Conservation (phyloP, 2,113 vertebrate species). For the Benitochromis conjunctus region DNA sequence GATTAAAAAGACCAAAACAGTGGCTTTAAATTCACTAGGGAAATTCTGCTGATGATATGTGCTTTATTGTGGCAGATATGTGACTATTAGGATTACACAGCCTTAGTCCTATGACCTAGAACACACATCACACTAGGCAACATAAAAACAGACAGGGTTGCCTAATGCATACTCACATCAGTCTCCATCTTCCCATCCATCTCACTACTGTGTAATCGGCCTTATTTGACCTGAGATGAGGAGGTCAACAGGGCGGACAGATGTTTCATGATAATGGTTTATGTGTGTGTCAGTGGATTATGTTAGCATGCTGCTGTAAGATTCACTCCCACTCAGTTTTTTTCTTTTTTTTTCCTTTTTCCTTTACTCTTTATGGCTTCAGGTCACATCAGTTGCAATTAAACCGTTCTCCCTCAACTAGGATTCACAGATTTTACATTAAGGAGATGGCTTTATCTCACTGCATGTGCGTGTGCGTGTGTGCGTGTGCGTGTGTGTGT, state of each 20-base stretch:
- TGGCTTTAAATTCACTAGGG: not conserved
- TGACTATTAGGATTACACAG: constrained; percentile 15
- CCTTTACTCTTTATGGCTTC: constrained; percentile 1
- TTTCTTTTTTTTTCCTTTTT: not conserved
- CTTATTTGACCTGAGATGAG: constrained; percentile 46
- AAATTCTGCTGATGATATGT: not conserved
- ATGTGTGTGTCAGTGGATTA: constrained; percentile 29
- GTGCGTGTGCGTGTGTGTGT: not conserved
- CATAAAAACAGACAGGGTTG: not conserved
- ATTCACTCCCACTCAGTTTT: not conserved
- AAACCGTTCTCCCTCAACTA: constrained; percentile 29
- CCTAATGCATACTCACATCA: not conserved
- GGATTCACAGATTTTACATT: constrained; percentile 59
- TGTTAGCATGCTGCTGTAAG: not conserved
- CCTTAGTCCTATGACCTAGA: not conserved
- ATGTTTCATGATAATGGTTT: constrained; percentile 55
- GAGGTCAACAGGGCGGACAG: constrained; percentile 51
- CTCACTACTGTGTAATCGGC: constrained; percentile 38
- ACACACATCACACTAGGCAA: constrained; percentile 3
- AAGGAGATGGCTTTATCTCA: constrained; percentile 34
- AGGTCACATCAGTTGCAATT: constrained; percentile 46
- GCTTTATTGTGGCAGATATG: constrained; percentile 7
- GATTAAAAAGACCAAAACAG: not conserved
- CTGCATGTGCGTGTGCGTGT: not conserved
- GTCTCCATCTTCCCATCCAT: constrained; percentile 41